Evolutionary conservation across 2,797 vertebrate species (phyloP), one percentile per base, ranked within the genome.

Genomic region (Leptatherina wallacei): DNA sequence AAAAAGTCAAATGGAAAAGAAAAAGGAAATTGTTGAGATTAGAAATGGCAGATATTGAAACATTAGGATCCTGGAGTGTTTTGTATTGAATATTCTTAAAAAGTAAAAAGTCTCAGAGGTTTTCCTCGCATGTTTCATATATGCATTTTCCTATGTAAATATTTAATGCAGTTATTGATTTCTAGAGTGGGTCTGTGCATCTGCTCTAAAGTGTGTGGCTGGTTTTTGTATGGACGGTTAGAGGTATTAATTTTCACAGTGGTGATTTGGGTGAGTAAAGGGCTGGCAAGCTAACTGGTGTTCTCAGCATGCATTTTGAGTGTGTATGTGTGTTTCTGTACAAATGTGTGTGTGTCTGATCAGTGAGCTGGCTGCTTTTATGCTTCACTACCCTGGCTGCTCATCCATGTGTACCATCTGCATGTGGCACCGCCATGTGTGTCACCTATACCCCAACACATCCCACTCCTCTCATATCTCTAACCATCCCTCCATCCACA

Each of bases 221-320:
- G 59, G 9, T n/a, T 77, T 75, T 84, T 75, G 73, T 69, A 75
- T 71, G 85, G 88, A 81, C 76, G 78, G 77, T 88, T 91, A 88
- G 86, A 92, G 89, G 91, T 92, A 92, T 93, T 94, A 88, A 93
- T 93, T 94, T 94, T 93, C 92, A 91, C 88, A 88, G 90, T 90
- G 89, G 89, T 93, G 88, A 92, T 92, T 93, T 93, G 89, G 90
- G 90, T 87, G 88, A 89, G 92, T 90, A 87, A 88, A 91, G 87
- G 90, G 75, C 81, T 91, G 89, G 88, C 89, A 89, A 81, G 81
- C 79, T 85, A 77, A 75, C 90, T 65, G 83, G 85, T 85, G 84
- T 81, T 86, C 82, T 73, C 90, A 85, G 85, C 85, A 80, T 80
- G 88, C 78, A 35, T 74, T 88, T 73, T 80, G 80, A 44, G 78